Conservation (phyloP, 2,113 vertebrate genomes). For the Neodon shergylaensis region DNA sequence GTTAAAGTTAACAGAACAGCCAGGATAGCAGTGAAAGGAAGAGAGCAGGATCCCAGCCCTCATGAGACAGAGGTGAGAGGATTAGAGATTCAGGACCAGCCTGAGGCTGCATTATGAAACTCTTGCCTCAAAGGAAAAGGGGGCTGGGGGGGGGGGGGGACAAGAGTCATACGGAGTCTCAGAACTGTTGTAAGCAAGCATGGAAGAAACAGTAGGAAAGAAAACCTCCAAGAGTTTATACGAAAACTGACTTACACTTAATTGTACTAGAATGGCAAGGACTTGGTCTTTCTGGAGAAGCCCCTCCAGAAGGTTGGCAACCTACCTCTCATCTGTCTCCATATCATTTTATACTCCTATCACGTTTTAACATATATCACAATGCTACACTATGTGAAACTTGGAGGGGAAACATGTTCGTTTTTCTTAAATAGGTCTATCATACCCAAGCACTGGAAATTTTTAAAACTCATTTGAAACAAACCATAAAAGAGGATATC, state of each 20-base stretch:
- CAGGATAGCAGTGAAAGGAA: not conserved
- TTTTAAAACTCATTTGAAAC: slow-evolving; percentile 7
- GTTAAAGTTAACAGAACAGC: not conserved
- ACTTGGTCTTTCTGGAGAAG: not conserved
- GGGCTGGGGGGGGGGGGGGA: no score
- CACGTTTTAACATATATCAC: slow-evolving; percentile 38
- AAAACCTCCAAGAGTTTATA: not conserved
- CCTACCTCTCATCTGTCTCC: slow-evolving; percentile 8
- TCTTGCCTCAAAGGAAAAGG: not conserved
- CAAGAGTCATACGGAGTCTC: slow-evolving; percentile 3
- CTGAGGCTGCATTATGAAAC: not conserved
- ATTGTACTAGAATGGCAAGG: not conserved
- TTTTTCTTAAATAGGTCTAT: slow-evolving; percentile 46
- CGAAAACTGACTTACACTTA: slow-evolving; percentile 14
- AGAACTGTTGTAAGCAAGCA: slow-evolving; percentile 39
- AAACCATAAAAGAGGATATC: not conserved
- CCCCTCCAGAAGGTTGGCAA: not conserved
- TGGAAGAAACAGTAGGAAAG: not conserved
- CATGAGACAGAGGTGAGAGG: not conserved
- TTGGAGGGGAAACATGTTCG: not conserved
- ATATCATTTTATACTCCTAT: slow-evolving; percentile 9
- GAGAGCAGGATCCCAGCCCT: not conserved
- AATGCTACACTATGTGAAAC: not conserved
- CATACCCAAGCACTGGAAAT: not conserved
- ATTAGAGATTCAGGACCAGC: not conserved